Base-by-base conservation (phyloP, 2,797 vertebrate species). In the Aldrovandia affinis region DNA sequence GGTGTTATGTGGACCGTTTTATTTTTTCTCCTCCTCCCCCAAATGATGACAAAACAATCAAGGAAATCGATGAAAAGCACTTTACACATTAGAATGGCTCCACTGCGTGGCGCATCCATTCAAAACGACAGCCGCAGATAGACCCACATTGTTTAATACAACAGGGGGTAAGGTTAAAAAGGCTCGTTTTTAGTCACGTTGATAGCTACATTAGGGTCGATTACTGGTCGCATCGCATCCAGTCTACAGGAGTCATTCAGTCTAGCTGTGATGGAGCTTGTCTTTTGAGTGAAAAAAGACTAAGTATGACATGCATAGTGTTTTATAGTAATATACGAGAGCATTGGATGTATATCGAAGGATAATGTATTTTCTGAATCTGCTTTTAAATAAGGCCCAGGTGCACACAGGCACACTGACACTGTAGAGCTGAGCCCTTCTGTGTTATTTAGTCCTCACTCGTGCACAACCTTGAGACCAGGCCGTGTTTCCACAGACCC, bases 31-130 rank as follows among this genome's bases (percentile, higher is more conserved):
- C 33, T 30, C 33, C 33, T 4, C 30, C 33, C 39, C 22, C 70
- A 44, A 44, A 75, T 75, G 70, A 75, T 9, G 18, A 44, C 70
- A 75, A 75, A 75, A 42, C 70, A 75, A 75, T 75, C 39, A 47
- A 75, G 22, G 15, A 75, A 39, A 44, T 42, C 39, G 39, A 75
- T 75, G 70, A 25, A 42, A 75, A 42, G 20, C 70, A 25, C 70
- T 75, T n/a, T n/a, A 15, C 39, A 44, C 36, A 75, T 75, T 22
- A 75, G 0, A 39, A 44, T 44, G 39, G 4, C 18, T 33, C 65
- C 30, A 18, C 65, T 18, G 39, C 70, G 15, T 39, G 8, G 4
- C 1, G 3, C 39, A 25, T 42, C 20, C 20, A 12, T 39, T 42
- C 9, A 20, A 42, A 75, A 0, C 39, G 0, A 1, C 9, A 8